Evolutionary conservation across 2,797 vertebrate genomes (phyloP).

Genomic region (Girardinus metallicus): DNA sequence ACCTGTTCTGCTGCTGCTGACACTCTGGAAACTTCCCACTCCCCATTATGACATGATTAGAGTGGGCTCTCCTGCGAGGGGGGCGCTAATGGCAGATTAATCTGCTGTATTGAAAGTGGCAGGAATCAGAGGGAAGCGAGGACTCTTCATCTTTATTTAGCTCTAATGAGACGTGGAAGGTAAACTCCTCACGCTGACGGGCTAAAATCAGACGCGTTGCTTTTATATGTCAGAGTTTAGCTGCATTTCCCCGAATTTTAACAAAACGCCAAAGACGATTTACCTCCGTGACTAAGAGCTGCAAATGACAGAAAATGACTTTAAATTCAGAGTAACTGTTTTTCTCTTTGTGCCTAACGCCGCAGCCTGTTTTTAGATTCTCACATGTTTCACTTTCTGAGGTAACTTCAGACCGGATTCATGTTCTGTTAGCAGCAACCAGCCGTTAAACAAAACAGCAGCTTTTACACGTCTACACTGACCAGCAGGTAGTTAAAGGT

Average conservation of each 20-base stretch:
- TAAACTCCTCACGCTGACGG: constrained; percentile 13
- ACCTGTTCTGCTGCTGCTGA: constrained; percentile 37
- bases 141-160: constrained; percentile 53
- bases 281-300: constrained; percentile 4
- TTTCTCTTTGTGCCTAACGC: constrained; percentile 1
- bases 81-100: constrained; percentile 52
- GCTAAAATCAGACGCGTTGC: neutral
- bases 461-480: neutral
- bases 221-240: constrained; percentile 29
- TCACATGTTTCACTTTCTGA: neutral
- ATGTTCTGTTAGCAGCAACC: neutral
- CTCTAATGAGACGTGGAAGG: constrained; percentile 43
- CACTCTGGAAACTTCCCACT: constrained; percentile 53
- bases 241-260: constrained; percentile 4
- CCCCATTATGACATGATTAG: constrained; percentile 48
- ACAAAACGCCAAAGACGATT: constrained; percentile 18
- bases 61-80: constrained; percentile 25
- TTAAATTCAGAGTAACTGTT: constrained; percentile 4
- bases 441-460: neutral
- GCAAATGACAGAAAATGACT: constrained; percentile 19
- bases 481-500: neutral
- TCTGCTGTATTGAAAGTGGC: constrained; percentile 48
- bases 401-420: neutral
- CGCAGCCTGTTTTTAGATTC: neutral
- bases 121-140: constrained; percentile 21